These are phyloP conservation scores for Lasiurus borealis DNA, from an alignment of 2,113 vertebrate species.

Conservation along the genomic window DNA sequence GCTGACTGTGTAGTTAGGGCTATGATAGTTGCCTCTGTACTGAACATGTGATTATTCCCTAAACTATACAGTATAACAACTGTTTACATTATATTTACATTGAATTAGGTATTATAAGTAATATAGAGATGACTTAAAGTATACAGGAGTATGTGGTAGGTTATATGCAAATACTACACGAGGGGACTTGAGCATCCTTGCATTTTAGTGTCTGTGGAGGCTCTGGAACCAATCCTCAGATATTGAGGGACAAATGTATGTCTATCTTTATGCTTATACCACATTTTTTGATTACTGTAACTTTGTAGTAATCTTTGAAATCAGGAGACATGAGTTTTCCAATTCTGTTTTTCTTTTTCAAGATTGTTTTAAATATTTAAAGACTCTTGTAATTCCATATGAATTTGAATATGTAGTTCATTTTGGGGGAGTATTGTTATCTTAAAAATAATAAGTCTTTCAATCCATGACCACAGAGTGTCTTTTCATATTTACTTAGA, in stretches of 20 bases:
- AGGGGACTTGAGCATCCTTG: not conserved
- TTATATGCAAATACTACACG: not conserved
- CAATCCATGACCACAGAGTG: not conserved
- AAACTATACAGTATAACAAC: not conserved
- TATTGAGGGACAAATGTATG: not conserved
- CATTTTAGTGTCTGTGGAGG: not conserved
- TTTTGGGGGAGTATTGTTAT: not conserved
- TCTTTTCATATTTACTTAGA: not conserved
- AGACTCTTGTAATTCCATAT: not conserved
- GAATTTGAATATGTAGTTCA: not conserved
- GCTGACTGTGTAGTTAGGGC: not conserved
- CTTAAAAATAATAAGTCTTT: not conserved
- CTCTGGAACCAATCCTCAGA: not conserved
- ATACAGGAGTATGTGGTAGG: not conserved
- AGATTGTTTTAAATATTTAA: not conserved
- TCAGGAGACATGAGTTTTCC: not conserved
- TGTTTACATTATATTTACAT: not conserved
- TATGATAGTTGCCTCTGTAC: not conserved
- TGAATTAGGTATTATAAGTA: not conserved
- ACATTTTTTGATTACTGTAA: not conserved
- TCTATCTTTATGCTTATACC: not conserved
- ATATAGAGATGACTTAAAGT: not conserved
- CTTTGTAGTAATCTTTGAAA: not conserved
- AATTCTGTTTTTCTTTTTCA: not conserved
- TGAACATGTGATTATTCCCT: not conserved